Percentiles rank a stretch among this genome's conserved stretches.
Evolutionary conservation across 30 jellyfish, hydroid and myxozoan species (phyloP).

Genomic region (Aurelia aurita complex sp. Pacific): DNA sequence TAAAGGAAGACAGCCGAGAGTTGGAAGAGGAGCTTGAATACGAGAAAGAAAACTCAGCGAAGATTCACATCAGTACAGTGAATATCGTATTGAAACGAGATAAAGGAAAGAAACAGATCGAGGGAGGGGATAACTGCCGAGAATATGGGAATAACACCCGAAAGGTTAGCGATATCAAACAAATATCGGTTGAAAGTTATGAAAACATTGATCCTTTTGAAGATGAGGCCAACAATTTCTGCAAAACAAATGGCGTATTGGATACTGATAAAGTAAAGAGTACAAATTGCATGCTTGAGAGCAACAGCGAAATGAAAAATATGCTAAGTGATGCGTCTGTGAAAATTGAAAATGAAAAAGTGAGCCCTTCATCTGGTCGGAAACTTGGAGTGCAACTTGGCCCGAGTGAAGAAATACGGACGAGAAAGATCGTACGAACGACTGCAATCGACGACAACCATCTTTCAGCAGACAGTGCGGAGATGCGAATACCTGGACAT

Average conservation of each 20-base stretch:
- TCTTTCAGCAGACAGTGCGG: slow-evolving; percentile 38
- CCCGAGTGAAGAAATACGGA: slow-evolving; percentile 4
- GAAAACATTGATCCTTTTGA: background rate
- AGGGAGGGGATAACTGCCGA: background rate
- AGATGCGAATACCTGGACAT: background rate
- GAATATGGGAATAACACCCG: background rate
- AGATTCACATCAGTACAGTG: slow-evolving; percentile 50
- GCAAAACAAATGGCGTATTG: background rate
- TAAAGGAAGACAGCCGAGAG: slow-evolving; percentile 48
- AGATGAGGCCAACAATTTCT: background rate
- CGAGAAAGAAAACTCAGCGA: background rate
- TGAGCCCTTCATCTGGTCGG: background rate
- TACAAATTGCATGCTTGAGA: background rate
- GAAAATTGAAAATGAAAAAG: background rate
- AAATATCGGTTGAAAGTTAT: background rate
- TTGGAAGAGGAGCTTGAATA: slow-evolving; percentile 24
- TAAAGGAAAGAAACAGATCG: slow-evolving; percentile 18
- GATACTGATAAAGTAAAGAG: background rate
- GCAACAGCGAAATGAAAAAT: background rate
- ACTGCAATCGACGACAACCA: slow-evolving; percentile 42
- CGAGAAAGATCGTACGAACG: slow-evolving; percentile 21
- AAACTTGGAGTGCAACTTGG: slow-evolving; percentile 9
- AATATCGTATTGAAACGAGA: slow-evolving; percentile 23
- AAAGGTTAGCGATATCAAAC: background rate
- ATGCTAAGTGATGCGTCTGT: background rate